Evolutionary conservation across 2,888 invertebrate species (phyloP).

Genomic region (Zootermopsis nevadensis): DNA sequence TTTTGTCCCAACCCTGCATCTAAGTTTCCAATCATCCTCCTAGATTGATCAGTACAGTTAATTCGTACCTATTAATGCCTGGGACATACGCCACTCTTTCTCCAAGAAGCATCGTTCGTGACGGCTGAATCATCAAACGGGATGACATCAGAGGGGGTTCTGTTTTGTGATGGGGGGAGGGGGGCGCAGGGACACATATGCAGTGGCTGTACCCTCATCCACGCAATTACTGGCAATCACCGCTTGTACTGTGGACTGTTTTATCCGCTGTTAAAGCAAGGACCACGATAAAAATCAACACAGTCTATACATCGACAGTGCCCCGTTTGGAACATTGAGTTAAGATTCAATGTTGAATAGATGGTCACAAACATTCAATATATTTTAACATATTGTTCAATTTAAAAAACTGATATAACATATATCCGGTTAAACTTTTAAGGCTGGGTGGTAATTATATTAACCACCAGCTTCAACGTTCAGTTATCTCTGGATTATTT

Average conservation of each 20-base stretch:
- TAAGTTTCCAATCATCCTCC: no score
- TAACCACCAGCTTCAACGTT: no score
- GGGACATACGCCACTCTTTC: background rate
- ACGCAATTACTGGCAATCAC: conserved; percentile 29
- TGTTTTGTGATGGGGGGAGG: background rate
- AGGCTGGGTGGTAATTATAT: no score
- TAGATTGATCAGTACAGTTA: no score
- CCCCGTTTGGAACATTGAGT: background rate
- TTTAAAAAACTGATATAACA: background rate
- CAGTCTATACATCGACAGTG: background rate
- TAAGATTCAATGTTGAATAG: background rate
- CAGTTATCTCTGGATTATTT: no score
- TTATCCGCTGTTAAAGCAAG: background rate
- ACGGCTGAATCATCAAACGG: conserved; percentile 30
- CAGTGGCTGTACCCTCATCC: conserved; percentile 20
- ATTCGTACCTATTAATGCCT: background rate
- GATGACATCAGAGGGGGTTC: conserved; percentile 14
- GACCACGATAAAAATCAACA: conserved; percentile 18
- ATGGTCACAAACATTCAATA: background rate
- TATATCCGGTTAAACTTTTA: no score
- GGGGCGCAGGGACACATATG: background rate
- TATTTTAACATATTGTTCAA: background rate
- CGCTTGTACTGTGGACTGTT: background rate
- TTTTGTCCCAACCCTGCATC: no score
- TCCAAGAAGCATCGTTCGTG: background rate